These are phyloP conservation scores for Nothocercus julius DNA, from an alignment of 2,113 vertebrate species.

Conservation along the genomic window DNA sequence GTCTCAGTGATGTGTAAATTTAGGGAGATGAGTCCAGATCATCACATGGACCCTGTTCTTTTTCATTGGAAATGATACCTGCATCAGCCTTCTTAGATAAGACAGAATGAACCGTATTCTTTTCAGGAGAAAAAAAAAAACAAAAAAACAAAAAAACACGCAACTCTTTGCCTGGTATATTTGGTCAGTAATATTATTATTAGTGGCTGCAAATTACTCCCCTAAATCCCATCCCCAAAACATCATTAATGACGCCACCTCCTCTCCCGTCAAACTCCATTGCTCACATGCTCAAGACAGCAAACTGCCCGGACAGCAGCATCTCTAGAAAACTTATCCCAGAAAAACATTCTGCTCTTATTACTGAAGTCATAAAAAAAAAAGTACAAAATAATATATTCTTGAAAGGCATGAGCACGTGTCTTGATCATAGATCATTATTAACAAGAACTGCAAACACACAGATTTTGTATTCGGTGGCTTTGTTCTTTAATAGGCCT, in stretches of 20 bases:
- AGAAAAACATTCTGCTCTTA: constrained; percentile 33
- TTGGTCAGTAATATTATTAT: neutral
- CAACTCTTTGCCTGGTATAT: neutral
- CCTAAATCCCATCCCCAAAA: neutral
- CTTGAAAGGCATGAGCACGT: constrained; percentile 59
- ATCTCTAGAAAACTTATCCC: constrained; percentile 34
- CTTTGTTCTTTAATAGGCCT: constrained; percentile 77
- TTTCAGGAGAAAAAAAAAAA: neutral
- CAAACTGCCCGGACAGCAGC: neutral
- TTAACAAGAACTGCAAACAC: constrained; percentile 65
- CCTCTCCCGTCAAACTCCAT: neutral
- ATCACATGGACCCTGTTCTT: accelerated
- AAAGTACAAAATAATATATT: constrained; percentile 64
- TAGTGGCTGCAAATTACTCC: neutral
- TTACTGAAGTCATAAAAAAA: constrained; percentile 1
- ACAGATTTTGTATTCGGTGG: constrained; percentile 51
- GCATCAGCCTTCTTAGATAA: accelerated
- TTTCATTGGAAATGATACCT: neutral
- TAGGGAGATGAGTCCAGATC: accelerated
- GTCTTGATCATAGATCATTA: constrained; percentile 73
- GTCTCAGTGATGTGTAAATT: accelerated
- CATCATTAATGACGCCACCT: neutral
- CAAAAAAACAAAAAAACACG: neutral
- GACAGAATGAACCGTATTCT: neutral
- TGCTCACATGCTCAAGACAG: neutral